Evolutionary conservation across 1,140 invertebrate genomes (phyloP), one percentile per base, ranked within the genome.

Genomic region (Drosophila orosa): DNA sequence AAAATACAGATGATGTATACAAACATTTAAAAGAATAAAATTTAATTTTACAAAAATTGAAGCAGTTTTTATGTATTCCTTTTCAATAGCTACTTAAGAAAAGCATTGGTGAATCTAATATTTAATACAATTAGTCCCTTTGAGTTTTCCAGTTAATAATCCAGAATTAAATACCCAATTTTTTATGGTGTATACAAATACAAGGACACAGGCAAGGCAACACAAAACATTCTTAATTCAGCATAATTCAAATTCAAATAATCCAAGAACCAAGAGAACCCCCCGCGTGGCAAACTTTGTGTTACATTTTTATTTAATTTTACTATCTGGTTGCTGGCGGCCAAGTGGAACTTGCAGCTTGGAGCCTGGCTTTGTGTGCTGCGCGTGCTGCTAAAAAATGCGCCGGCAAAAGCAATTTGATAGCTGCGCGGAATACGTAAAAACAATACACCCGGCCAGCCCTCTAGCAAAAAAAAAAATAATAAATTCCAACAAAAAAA

Each of bases 231-330:
- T 80, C 79, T 83, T 86, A 86, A 86, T 86, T 86, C 76, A 69
- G 83, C 72, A 86, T 86, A 83, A 86, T 86, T 86, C 83, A 87
- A 86, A 86, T 86, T 86, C 83, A 86, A 87, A 86, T 85, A 87
- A 69, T 52, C 65, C 66, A 67, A 81, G 25, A 42, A 33, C n/a
- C n/a, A n/a, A 6, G 9, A 33, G 31, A 47, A 17, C 24, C 42
- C 52, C 29, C 33, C 13, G 54, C 58, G 37, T 31, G 24, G 65
- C 78, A 72, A 77, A 89, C 79, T 83, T 86, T 86, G 83, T 83
- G 84, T 74, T 86, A 86, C 83, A 86, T 80, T 86, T 87, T 87
- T 87, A 86, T 86, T 86, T 87, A 87, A 86, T 86, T 87, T 87
- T 69, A 45, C 79, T 83, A 86, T 87, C 83, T 84, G 66, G 17